These are phyloP conservation scores for Microctonus brassicae DNA, from an alignment of 2,888 invertebrate species.

Conservation along the genomic window DNA sequence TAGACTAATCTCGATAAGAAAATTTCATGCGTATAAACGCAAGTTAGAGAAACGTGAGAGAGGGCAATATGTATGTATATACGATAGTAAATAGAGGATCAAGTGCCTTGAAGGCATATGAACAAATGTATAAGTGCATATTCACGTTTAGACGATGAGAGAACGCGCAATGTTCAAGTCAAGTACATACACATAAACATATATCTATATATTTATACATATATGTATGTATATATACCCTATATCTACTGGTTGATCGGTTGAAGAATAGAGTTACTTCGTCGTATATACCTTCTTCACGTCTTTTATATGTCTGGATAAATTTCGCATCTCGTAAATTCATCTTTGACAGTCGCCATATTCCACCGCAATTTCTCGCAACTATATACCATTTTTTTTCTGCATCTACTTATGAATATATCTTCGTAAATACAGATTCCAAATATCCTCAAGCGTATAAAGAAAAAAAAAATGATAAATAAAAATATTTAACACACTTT, in stretches of 20 bases:
- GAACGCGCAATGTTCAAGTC: background rate
- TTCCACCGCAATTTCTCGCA: background rate
- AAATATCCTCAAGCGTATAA: too few relatives aligned
- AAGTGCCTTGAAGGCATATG: background rate
- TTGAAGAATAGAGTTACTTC: conserved; percentile 46
- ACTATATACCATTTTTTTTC: background rate
- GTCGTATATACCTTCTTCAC: conserved; percentile 36
- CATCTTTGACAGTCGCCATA: conserved; percentile 45
- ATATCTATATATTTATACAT: too few relatives aligned
- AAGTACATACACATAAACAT: conserved; percentile 7
- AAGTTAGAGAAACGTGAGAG: conserved; percentile 37
- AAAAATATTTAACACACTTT: background rate
- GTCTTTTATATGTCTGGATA: conserved; percentile 44
- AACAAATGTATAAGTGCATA: background rate
- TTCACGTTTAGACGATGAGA: background rate
- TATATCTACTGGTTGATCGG: conserved; percentile 24
- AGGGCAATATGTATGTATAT: background rate
- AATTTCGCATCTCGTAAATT: conserved; percentile 51
- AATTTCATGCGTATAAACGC: conserved; percentile 12
- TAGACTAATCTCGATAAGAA: background rate
- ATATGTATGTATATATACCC: background rate
- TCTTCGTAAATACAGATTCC: too few relatives aligned
- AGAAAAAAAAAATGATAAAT: too few relatives aligned
- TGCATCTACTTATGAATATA: background rate
- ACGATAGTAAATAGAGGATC: background rate